Percentiles rank a stretch among this genome's conserved stretches.
These are phyloP conservation scores for Imbricaverruca yamaguchii DNA, from an alignment of 2,888 invertebrate species.

Conservation along the genomic window DNA sequence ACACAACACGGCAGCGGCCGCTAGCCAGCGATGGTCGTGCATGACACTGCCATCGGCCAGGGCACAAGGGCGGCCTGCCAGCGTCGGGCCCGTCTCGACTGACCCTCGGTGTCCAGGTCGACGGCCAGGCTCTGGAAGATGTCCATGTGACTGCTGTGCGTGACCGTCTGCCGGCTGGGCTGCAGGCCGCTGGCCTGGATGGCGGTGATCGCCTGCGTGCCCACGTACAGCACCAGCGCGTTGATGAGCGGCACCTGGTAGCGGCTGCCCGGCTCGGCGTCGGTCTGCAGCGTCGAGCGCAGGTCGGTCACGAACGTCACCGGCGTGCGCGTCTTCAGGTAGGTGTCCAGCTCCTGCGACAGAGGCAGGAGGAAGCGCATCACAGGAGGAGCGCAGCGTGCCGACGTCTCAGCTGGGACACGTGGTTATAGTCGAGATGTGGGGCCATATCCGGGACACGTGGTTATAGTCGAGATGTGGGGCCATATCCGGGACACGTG, in stretches of 20 bases:
- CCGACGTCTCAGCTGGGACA: too few relatives aligned
- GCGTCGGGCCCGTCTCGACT: conserved; percentile 36
- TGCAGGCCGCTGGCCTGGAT: conserved; percentile 85
- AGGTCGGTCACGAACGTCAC: conserved; percentile 93
- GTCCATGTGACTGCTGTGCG: conserved; percentile 98
- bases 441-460: too few relatives aligned
- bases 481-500: too few relatives aligned
- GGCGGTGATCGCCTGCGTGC: conserved; percentile 87
- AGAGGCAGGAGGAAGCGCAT: not conserved
- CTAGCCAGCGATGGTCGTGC: too few relatives aligned
- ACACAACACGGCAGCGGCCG: too few relatives aligned
- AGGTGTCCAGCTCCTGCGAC: conserved; percentile 76
- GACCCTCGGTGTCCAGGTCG: conserved; percentile 93
- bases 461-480: too few relatives aligned
- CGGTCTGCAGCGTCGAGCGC: conserved; percentile 74
- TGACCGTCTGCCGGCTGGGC: conserved; percentile 95
- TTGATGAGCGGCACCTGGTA: conserved; percentile 97
- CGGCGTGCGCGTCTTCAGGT: conserved; percentile 85
- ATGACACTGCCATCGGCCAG: too few relatives aligned
- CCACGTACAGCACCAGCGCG: conserved; percentile 93
- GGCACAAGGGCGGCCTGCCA: too few relatives aligned
- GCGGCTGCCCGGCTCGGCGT: conserved; percentile 69
- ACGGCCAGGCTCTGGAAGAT: conserved; percentile 99
- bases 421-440: too few relatives aligned
- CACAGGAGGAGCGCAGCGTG: not conserved